Percentiles rank a stretch among this genome's conserved stretches.
phyloP scores from a whole-genome alignment of 2,797 vertebrate genomes.

The Catharus ustulatus region DNA sequence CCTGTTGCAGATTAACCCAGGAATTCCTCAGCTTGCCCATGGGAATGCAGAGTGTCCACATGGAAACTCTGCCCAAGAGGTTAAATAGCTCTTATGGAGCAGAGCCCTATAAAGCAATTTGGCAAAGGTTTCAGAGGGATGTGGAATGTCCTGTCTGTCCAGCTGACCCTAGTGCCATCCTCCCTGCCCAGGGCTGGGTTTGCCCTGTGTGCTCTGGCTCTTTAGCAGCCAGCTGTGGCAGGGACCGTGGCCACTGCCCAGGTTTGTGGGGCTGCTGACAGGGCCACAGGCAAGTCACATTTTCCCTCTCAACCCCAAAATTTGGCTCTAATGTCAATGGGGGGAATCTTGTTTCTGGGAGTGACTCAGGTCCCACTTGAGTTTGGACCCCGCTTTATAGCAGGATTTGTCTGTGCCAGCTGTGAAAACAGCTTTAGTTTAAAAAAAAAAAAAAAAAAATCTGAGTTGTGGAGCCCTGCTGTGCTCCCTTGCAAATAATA shows the following conservation, averaged over 20 bases:
- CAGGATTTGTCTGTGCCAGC: not conserved
- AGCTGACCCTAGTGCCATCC: not conserved
- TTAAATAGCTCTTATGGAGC: not conserved
- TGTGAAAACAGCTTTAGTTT: not conserved
- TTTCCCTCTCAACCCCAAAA: not conserved
- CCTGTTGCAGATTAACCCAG: not conserved
- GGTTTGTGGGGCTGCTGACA: accelerated
- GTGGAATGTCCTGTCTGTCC: not conserved
- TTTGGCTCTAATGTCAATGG: accelerated
- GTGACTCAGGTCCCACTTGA: not conserved
- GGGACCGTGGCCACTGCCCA: accelerated
- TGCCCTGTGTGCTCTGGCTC: not conserved
- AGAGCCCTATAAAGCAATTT: not conserved
- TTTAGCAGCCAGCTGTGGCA: not conserved
- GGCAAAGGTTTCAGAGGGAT: not conserved
- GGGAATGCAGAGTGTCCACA: accelerated
- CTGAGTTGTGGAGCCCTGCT: not conserved
- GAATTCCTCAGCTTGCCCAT: not conserved
- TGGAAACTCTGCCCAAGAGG: not conserved
- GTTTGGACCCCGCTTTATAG: not conserved
- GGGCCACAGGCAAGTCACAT: accelerated
- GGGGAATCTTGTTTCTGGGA: not conserved
- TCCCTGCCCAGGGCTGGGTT: not conserved
- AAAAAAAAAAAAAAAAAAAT: not conserved
- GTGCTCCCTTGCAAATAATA: not conserved